phyloP scores from a whole-genome alignment of 2,797 vertebrate species.

The Choloepus didactylus region DNA sequence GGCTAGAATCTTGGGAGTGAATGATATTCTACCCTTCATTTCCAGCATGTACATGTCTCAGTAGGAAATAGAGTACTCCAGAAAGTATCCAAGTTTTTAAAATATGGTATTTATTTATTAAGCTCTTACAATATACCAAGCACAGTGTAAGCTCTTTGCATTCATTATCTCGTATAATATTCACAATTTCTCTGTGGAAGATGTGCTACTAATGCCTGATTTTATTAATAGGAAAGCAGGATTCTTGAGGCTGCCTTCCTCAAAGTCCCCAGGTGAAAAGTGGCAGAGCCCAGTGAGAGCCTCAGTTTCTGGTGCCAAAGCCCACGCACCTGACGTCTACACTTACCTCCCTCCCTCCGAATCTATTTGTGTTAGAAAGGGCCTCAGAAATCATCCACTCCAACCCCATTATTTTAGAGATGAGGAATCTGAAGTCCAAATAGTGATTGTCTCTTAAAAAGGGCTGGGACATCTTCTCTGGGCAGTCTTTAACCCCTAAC shows the following conservation, averaged over 20 bases:
- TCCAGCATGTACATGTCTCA: not conserved
- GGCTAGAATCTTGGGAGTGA: not conserved
- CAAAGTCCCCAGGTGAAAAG: not conserved
- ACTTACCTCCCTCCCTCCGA: not conserved
- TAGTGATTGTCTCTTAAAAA: not conserved
- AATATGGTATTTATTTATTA: not conserved
- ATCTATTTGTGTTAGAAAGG: not conserved
- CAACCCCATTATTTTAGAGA: not conserved
- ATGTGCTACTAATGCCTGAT: not conserved
- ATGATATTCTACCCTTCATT: not conserved
- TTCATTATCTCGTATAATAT: not conserved
- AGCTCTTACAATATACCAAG: not conserved
- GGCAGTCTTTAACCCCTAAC: not conserved
- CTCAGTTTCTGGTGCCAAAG: not conserved
- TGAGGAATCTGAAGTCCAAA: not conserved
- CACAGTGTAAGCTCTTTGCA: not conserved
- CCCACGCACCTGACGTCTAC: fast-evolving
- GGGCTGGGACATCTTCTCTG: not conserved
- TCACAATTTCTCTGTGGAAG: not conserved
- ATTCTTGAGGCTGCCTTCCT: not conserved
- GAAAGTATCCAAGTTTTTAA: not conserved
- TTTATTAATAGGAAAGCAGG: not conserved
- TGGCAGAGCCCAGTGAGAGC: not conserved
- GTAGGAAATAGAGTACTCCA: not conserved
- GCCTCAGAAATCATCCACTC: not conserved